Percentiles rank a stretch among this genome's conserved stretches.
phyloP scores from a whole-genome alignment of 2,797 vertebrate genomes.

The Scolopax rusticola region DNA sequence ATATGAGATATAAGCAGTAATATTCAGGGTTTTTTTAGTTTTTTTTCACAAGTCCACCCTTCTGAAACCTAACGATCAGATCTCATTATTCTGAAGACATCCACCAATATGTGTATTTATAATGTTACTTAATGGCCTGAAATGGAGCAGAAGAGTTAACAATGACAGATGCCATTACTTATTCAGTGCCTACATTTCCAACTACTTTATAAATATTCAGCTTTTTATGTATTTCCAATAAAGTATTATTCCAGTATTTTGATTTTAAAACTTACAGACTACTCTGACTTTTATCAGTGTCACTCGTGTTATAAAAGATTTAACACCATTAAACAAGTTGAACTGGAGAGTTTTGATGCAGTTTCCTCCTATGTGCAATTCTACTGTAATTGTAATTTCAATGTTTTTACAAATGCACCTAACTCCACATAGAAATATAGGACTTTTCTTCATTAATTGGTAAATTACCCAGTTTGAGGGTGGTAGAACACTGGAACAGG shows the following conservation, averaged over 20 bases:
- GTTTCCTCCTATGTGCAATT: not conserved
- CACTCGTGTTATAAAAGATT: not conserved
- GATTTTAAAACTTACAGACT: not conserved
- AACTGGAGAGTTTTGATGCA: not conserved
- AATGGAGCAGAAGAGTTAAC: not conserved
- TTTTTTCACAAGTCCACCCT: not conserved
- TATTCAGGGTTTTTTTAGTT: rapidly evolving
- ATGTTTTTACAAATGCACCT: not conserved
- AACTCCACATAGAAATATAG: not conserved
- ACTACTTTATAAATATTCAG: not conserved
- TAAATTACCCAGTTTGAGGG: not conserved
- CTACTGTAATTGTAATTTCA: not conserved
- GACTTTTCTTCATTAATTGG: not conserved
- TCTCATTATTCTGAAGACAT: not conserved
- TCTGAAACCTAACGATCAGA: not conserved
- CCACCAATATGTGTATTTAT: not conserved
- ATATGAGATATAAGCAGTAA: not conserved
- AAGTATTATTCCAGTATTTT: not conserved
- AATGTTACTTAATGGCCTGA: not conserved
- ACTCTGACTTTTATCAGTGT: not conserved
- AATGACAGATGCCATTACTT: not conserved
- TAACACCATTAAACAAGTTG: not conserved
- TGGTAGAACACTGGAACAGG: too few species aligned
- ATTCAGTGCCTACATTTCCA: not conserved
- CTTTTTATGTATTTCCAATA: not conserved